Conservation (phyloP, 2,797 vertebrate species). For the Acropternis orthonyx region DNA sequence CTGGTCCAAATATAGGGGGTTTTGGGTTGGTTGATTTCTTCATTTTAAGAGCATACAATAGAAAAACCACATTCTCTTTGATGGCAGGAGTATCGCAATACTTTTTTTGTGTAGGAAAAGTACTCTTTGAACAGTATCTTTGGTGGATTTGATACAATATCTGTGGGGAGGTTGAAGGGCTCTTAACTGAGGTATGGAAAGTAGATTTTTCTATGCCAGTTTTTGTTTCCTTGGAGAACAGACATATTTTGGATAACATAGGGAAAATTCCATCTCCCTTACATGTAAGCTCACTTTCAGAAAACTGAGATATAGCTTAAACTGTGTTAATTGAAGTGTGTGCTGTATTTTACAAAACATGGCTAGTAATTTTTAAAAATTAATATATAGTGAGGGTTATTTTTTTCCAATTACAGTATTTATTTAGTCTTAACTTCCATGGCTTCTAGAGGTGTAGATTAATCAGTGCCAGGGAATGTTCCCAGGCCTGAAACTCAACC, state of each 20-base stretch:
- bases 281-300: background rate
- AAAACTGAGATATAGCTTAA: background rate
- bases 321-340: background rate
- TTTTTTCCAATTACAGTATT: conserved; percentile 34
- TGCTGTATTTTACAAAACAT: background rate
- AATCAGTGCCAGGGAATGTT: conserved; percentile 40
- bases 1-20: background rate
- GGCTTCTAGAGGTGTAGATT: background rate
- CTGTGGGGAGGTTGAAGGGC: background rate
- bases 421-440: conserved; percentile 28
- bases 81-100: background rate
- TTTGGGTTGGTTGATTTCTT: background rate
- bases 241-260: background rate
- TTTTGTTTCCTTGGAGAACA: conserved; percentile 49
- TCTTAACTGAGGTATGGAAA: background rate
- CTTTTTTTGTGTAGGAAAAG: background rate
- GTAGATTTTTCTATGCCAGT: background rate
- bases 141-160: background rate
- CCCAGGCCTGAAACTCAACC: conserved; percentile 9
- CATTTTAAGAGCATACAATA: background rate
- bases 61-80: background rate
- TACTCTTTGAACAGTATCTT: background rate
- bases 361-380: conserved; percentile 8
- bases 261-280: conserved; percentile 12
- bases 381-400: background rate